Base-by-base conservation (phyloP, 2,113 vertebrate species). In the Drymodes brunneopygia region DNA sequence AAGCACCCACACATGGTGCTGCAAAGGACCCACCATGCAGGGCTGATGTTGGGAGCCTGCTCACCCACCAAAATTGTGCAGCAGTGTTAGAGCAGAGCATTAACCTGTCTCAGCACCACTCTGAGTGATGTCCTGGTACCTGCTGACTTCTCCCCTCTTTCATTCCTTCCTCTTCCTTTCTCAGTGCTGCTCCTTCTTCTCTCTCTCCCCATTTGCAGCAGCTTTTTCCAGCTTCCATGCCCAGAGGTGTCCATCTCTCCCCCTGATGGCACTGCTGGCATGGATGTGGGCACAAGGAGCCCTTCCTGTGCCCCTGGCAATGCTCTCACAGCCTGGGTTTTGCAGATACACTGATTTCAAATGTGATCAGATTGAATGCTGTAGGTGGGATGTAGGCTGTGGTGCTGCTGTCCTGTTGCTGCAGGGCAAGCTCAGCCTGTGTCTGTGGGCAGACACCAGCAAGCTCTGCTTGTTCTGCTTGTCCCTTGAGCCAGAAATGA, bases 11-110 rank as follows among this genome's bases (percentile, higher is more conserved):
- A 21, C 21, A 1, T 6, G 14, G 33, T 1, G 1, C 2, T 42
- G 65, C n/a, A n/a, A 20, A 66, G 81, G 42, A 14, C 13, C 40
- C 0, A 0, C 69, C 51, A 4, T 0, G 0, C 25, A n/a, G 44
- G 15, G 47, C 10, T 64, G 57, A 24, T 2, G 0, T 4, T 66
- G n/a, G 69, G 56, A 86, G n/a, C 53, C 36, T 50, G 0, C 44
- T 80, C 36, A 38, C 38, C 33, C 69, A 24, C 64, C 2, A 0
- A 48, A 73, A 40, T 13, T 57, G 35, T 67, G 40, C 40, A 61
- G 45, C 16, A 53, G 3, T 2, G 0, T 75, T 51, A 28, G 22
- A 48, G 70, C 35, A 86, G 16, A 38, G 11, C 56, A 15, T 53
- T 45, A 40, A 10, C 44, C 35, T 73, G 60, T 54, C 74, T 62